Evolutionary conservation across 2,797 vertebrate species (phyloP).

Genomic region (Hylomyscus alleni): DNA sequence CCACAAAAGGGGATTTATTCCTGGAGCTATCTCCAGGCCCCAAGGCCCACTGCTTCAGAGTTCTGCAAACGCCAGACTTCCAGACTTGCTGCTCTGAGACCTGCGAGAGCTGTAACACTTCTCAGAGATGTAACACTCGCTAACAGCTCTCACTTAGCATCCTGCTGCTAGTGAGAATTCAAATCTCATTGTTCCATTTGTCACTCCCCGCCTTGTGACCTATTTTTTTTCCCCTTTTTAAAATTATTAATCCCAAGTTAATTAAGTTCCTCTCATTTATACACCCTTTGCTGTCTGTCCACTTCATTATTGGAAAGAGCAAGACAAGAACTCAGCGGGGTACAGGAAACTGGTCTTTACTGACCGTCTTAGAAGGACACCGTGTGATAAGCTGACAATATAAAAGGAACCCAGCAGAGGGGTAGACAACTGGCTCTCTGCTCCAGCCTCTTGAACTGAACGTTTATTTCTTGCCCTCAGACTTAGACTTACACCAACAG

Average conservation of each 20-base stretch:
- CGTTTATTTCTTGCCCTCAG: neutral
- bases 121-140: neutral
- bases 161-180: neutral
- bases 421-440: neutral
- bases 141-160: slow-evolving; percentile 25
- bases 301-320: neutral
- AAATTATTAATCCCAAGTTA: slow-evolving; percentile 34
- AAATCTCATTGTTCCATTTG: neutral
- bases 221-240: neutral
- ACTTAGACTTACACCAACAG: neutral
- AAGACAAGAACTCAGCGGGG: neutral
- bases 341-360: neutral
- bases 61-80: neutral
- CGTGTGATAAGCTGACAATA: neutral
- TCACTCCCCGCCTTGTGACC: slow-evolving; percentile 26
- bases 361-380: neutral
- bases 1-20: neutral
- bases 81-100: neutral
- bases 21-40: neutral
- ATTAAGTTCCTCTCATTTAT: neutral
- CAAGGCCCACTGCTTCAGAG: neutral
- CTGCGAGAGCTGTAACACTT: neutral
- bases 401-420: neutral
- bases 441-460: neutral
- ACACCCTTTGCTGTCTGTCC: neutral